Base-by-base conservation (phyloP, 53 echinoderm and acorn worm species). In the Apostichopus leukothele region DNA sequence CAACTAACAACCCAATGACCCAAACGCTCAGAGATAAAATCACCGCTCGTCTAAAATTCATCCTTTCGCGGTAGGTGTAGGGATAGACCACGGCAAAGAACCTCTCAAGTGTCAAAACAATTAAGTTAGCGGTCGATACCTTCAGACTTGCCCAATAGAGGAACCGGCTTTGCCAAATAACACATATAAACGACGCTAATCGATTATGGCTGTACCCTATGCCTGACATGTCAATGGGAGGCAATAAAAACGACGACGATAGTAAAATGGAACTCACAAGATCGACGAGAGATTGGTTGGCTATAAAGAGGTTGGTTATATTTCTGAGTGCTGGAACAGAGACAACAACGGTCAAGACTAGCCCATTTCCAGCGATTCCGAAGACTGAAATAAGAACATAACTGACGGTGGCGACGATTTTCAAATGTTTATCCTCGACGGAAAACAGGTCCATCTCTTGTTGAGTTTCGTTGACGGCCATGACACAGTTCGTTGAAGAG, bases 71-170 rank as follows among this genome's bases (percentile, higher is more conserved):
- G 26, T 91, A 91, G 14, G 26, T 66, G 75, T 63, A 63, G 5
- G 91, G 91, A 14, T 78, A 78, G 9, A 91, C 91, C 12, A 91
- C 88, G n/a, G 91, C 91, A 11, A 87, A 22, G 50, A 87, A 91
- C 6, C 91, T 68, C 80, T 91, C 91, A 5, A 91, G 71, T 9
- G 87, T 91, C 55, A 91, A 18, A 16, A 67, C 67, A 51, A 91
- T 53, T 10, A 91, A 68, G 73, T 91, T 91, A 53, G 67, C 75
- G 0, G 91, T 91, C 12, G 91, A 91, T 73, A 88, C 88, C 79
- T 88, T 91, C 2, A 78, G 79, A 52, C 77, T 67, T 51, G 63
- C 26, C 91, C 91, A 91, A 78, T 73, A 91, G 73, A 91, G 67
- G 80, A 83, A 88, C 9, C 88, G 87, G 13, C 79, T 87, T 7